These are phyloP conservation scores for Aphidius colemani DNA, from an alignment of 2,888 invertebrate genomes.

Conservation along the genomic window DNA sequence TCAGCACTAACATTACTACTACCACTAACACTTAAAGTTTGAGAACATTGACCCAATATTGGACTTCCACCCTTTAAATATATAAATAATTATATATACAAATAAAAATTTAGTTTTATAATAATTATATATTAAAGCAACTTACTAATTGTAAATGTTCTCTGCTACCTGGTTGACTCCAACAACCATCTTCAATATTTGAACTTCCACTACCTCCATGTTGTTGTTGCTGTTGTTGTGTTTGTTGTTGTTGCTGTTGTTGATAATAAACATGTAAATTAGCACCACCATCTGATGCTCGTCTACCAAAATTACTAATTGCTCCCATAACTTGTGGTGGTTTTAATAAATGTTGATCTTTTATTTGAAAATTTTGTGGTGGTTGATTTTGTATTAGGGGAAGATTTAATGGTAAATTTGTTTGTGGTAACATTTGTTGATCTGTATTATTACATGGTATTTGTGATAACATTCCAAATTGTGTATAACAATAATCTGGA, in stretches of 20 bases:
- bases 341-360: constrained; percentile 91
- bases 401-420: constrained; percentile 83
- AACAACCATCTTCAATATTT: constrained; percentile 59
- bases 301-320: constrained; percentile 81
- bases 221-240: too few species aligned
- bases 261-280: constrained; percentile 79
- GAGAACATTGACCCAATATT: constrained; percentile 58
- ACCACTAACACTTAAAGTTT: constrained; percentile 53
- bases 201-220: constrained; percentile 49
- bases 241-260: constrained; percentile 28
- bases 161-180: constrained; percentile 66
- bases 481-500: constrained; percentile 45
- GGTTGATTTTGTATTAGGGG: constrained; percentile 84
- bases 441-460: constrained; percentile 49
- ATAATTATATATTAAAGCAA: constrained; percentile 12
- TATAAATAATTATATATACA: background rate
- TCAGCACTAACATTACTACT: constrained; percentile 48
- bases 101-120: background rate
- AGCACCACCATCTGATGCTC: constrained; percentile 95
- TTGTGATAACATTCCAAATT: constrained; percentile 48
- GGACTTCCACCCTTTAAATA: constrained; percentile 57
- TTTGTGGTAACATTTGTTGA: constrained; percentile 73
- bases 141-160: constrained; percentile 64
- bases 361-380: constrained; percentile 83
- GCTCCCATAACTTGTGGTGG: constrained; percentile 90